Percentiles rank a stretch among this genome's conserved stretches.
Evolutionary conservation across 2,113 vertebrate species (phyloP).

Genomic region (Rhadina sibilatrix): DNA sequence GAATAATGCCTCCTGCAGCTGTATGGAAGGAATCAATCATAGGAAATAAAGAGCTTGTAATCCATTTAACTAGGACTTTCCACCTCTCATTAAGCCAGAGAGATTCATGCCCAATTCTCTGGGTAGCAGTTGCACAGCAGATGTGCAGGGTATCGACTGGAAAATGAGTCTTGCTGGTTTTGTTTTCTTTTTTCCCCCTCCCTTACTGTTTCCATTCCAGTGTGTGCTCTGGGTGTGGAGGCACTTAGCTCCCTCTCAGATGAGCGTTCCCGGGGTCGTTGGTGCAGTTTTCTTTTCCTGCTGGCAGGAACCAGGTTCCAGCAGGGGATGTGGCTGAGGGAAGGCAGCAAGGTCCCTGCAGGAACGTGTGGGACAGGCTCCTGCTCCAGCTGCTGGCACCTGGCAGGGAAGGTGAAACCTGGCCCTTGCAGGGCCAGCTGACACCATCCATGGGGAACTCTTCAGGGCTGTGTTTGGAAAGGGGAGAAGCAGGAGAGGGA

Average conservation of each 20-base stretch:
- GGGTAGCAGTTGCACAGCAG: constrained; percentile 23
- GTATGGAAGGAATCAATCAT: constrained; percentile 32
- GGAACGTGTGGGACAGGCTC: background rate
- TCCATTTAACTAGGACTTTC: constrained; percentile 47
- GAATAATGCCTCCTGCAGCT: background rate
- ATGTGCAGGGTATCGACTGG: background rate
- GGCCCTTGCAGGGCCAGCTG: background rate
- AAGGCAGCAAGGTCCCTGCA: background rate
- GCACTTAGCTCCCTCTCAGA: background rate
- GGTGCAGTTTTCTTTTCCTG: background rate
- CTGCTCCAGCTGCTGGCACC: background rate
- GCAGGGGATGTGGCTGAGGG: background rate
- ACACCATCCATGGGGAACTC: accelerated
- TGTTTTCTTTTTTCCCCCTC: background rate
- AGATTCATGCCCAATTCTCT: constrained; percentile 7
- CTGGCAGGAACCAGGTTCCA: background rate
- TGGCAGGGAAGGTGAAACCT: background rate
- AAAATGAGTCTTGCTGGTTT: background rate
- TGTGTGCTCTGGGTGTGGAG: background rate
- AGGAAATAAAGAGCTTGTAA: constrained; percentile 38
- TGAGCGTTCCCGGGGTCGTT: background rate
- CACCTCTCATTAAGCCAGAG: constrained; percentile 28
- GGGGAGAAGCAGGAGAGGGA: background rate
- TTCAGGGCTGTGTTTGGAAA: background rate
- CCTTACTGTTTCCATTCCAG: background rate